These are phyloP conservation scores for Tachysurus vachellii DNA, from an alignment of 2,113 vertebrate species.

Conservation along the genomic window DNA sequence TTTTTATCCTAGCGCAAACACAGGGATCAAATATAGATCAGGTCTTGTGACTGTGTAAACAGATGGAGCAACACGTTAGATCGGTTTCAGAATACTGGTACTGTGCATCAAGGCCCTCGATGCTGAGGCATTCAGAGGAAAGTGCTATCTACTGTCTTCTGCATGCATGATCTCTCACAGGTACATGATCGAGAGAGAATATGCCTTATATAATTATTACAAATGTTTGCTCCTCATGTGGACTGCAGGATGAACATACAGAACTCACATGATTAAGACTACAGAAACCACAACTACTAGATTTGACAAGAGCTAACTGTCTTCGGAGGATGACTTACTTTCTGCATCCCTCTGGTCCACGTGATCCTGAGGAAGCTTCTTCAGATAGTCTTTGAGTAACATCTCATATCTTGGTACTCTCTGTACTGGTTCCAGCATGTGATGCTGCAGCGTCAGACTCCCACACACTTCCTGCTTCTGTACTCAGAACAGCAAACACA, in stretches of 20 bases:
- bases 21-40: not conserved
- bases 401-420: constrained; percentile 96
- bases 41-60: not conserved
- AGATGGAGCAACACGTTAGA: not conserved
- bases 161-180: not conserved
- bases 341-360: constrained; percentile 87
- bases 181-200: not conserved
- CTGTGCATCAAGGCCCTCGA: not conserved
- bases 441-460: constrained; percentile 90
- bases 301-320: not conserved
- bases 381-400: constrained; percentile 97
- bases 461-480: constrained; percentile 90
- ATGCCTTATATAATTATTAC: not conserved
- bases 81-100: not conserved
- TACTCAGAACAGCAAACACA: constrained; percentile 33
- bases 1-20: not conserved
- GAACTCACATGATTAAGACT: no score
- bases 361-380: constrained; percentile 88
- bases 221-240: not conserved
- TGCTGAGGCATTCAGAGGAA: not conserved
- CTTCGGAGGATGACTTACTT: constrained; percentile 71
- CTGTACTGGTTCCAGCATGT: constrained; percentile 97
- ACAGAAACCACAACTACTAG: not conserved
- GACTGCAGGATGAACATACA: not conserved
- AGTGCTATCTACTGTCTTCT: not conserved